phyloP scores from a whole-genome alignment of 2,888 invertebrate genomes.

The Isotomurus palustris region DNA sequence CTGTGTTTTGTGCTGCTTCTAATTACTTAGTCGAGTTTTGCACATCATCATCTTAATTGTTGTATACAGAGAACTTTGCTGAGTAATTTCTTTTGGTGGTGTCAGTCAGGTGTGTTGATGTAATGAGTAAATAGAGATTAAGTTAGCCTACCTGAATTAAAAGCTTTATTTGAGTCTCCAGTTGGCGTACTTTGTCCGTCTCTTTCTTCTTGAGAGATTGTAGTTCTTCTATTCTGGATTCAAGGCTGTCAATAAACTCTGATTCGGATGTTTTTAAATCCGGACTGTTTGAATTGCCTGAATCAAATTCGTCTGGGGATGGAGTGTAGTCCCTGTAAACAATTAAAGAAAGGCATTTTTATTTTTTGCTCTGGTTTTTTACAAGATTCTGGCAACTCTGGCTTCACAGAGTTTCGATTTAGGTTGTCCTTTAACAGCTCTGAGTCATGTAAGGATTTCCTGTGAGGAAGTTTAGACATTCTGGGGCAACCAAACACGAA shows the following conservation, averaged over 20 bases:
- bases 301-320: constrained; percentile 42
- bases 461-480: not conserved
- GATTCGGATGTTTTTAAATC: constrained; percentile 42
- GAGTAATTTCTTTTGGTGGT: too few relatives aligned
- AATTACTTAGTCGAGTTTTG: too few relatives aligned
- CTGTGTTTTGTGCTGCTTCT: too few relatives aligned
- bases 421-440: not conserved
- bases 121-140: too few relatives aligned
- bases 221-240: constrained; percentile 41
- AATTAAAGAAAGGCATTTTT: not conserved
- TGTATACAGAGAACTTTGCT: too few relatives aligned
- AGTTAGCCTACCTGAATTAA: constrained; percentile 36
- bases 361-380: too few relatives aligned
- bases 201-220: constrained; percentile 38
- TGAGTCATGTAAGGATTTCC: too few relatives aligned
- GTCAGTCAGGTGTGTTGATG: not conserved
- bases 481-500: not conserved
- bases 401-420: not conserved
- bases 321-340: constrained; percentile 40
- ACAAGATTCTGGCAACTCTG: not conserved
- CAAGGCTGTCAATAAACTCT: constrained; percentile 44
- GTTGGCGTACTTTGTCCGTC: constrained; percentile 36
- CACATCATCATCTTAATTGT: too few relatives aligned
- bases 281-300: constrained; percentile 44
- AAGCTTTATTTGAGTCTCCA: constrained; percentile 41